These are phyloP conservation scores for Hydrotaea diabolus DNA, from an alignment of 2,888 invertebrate species.

Conservation along the genomic window DNA sequence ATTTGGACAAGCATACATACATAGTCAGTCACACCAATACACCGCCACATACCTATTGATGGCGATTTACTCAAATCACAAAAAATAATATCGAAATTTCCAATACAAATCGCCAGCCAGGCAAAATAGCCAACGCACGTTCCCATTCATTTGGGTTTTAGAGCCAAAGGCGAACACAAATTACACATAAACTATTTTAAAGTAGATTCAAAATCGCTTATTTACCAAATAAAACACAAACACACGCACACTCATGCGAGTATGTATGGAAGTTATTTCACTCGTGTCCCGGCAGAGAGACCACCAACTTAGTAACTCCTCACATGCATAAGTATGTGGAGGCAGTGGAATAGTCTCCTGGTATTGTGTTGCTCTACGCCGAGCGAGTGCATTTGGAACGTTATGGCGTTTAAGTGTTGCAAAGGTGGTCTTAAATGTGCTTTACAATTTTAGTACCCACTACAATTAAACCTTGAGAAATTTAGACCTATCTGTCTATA, in stretches of 20 bases:
- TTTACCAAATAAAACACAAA: slow-evolving; percentile 15
- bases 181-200: slow-evolving; percentile 56
- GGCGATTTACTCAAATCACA: slow-evolving; percentile 55
- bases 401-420: too few relatives aligned
- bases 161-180: slow-evolving; percentile 65
- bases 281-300: slow-evolving; percentile 17
- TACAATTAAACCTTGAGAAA: too few relatives aligned
- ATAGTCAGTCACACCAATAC: neutral
- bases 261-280: too few relatives aligned
- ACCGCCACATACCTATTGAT: slow-evolving; percentile 40
- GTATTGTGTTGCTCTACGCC: slow-evolving; percentile 10
- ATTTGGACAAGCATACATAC: slow-evolving; percentile 21
- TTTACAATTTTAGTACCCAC: too few relatives aligned
- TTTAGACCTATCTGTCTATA: too few relatives aligned
- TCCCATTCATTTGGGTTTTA: slow-evolving; percentile 26
- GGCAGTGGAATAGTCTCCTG: neutral
- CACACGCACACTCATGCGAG: slow-evolving; percentile 6
- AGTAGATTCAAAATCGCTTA: slow-evolving; percentile 37
- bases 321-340: neutral
- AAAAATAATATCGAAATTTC: slow-evolving; percentile 48
- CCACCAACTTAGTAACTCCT: slow-evolving; percentile 53
- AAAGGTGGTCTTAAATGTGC: too few relatives aligned
- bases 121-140: slow-evolving; percentile 38
- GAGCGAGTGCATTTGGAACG: too few relatives aligned
- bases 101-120: slow-evolving; percentile 32